These are phyloP conservation scores for Clivina fossor DNA, from an alignment of 2,888 invertebrate genomes.

Conservation along the genomic window DNA sequence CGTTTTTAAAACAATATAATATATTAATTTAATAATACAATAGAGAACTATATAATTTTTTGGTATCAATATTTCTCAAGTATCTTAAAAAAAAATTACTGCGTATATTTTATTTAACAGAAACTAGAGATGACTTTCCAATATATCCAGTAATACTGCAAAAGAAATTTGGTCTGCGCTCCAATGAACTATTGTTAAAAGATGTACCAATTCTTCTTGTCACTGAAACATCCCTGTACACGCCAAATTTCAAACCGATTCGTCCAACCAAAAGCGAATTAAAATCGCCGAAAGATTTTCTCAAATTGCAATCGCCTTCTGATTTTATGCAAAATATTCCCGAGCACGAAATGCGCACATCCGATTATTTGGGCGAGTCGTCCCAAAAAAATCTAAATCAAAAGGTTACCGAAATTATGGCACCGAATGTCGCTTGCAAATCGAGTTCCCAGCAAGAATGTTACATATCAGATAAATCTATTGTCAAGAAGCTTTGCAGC, in stretches of 20 bases:
- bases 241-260: slow-evolving; percentile 14
- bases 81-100: too few species aligned
- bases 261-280: slow-evolving; percentile 33
- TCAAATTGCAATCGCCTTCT: slow-evolving; percentile 16
- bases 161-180: slow-evolving; percentile 5
- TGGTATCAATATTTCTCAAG: too few species aligned
- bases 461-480: too few species aligned
- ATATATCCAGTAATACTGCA: background rate
- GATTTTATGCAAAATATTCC: slow-evolving; percentile 26
- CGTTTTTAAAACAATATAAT: too few species aligned
- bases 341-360: slow-evolving; percentile 16
- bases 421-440: too few species aligned
- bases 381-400: too few species aligned
- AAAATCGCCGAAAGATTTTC: slow-evolving; percentile 19
- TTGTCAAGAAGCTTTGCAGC: too few species aligned
- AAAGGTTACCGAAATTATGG: too few species aligned
- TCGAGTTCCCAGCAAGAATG: too few species aligned
- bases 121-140: slow-evolving; percentile 4
- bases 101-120: slow-evolving; percentile 6
- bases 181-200: background rate
- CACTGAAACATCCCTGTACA: slow-evolving; percentile 14
- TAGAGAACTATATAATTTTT: too few species aligned
- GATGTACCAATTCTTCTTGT: slow-evolving; percentile 10
- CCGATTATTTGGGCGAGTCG: too few species aligned
- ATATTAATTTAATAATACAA: too few species aligned